Percentiles rank a stretch among this genome's conserved stretches.
These are phyloP conservation scores for Aurelia sp. DNA, from an alignment of 30 jellyfish, hydroid and myxozoan species.

Conservation along the genomic window DNA sequence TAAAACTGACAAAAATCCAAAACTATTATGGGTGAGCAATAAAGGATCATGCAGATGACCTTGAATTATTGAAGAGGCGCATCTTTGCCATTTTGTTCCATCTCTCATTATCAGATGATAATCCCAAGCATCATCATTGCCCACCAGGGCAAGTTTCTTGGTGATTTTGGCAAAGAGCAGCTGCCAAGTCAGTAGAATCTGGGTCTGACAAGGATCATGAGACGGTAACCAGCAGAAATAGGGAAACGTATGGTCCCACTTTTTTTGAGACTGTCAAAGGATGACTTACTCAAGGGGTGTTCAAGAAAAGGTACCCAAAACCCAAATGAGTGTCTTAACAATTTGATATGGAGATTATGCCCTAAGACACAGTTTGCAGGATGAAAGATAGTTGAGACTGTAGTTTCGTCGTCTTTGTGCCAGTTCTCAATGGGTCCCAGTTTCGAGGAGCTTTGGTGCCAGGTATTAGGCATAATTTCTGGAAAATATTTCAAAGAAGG, in stretches of 20 bases:
- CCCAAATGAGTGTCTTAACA: conserved; percentile 15
- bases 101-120: too few relatives aligned
- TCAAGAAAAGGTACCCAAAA: conserved; percentile 2
- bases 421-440: neutral
- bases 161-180: conserved; percentile 8
- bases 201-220: neutral
- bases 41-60: neutral
- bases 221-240: neutral
- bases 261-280: neutral
- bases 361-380: conserved; percentile 11
- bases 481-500: too few relatives aligned
- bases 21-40: conserved; percentile 20
- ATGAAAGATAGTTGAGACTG: conserved; percentile 10
- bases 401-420: neutral
- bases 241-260: neutral
- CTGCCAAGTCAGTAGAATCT: neutral
- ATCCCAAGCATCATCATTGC: neutral
- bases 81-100: neutral
- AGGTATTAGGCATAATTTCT: too few relatives aligned
- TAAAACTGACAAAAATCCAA: neutral
- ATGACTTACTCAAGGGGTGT: conserved; percentile 2
- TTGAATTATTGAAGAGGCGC: conserved; percentile 3
- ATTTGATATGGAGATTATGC: conserved; percentile 22
- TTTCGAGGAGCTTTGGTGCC: too few relatives aligned
- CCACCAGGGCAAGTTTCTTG: conserved; percentile 11